Conservation (phyloP, 2,113 vertebrate species). For the Eclectus roratus region DNA sequence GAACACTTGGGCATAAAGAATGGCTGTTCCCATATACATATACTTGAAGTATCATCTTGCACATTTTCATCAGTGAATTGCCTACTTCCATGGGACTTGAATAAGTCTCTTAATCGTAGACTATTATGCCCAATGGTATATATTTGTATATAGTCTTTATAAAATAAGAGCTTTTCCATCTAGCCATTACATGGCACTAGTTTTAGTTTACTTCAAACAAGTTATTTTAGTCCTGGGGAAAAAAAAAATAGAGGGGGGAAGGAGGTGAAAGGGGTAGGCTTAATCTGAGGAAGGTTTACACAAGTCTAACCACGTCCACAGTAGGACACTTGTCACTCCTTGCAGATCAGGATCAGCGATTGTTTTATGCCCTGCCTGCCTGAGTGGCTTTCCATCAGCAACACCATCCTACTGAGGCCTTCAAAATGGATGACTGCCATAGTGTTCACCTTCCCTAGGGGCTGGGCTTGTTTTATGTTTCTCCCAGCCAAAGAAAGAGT, state of each 20-base stretch:
- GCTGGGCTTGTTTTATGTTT: not conserved
- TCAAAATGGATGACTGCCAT: not conserved
- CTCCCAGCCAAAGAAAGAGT: not conserved
- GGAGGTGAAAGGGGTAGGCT: not conserved
- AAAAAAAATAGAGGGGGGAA: rapidly evolving
- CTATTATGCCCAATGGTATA: not conserved
- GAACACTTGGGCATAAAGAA: not conserved
- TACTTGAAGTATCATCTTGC: not conserved
- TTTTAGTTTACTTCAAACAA: not conserved
- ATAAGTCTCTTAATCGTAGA: not conserved
- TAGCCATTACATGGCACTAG: not conserved
- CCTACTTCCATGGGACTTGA: not conserved
- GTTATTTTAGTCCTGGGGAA: not conserved
- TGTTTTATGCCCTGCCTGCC: not conserved
- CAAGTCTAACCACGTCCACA: not conserved
- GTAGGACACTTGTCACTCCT: not conserved
- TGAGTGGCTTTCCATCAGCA: not conserved
- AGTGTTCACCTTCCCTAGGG: not conserved
- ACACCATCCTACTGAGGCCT: not conserved
- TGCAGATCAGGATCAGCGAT: not conserved
- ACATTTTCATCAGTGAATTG: not conserved
- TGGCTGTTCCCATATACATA: not conserved
- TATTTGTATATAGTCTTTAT: not conserved
- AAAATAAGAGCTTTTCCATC: not conserved
- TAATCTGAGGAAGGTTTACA: not conserved